Base-by-base conservation (phyloP, 2,888 invertebrate species). In the Ectemnius continuus region DNA sequence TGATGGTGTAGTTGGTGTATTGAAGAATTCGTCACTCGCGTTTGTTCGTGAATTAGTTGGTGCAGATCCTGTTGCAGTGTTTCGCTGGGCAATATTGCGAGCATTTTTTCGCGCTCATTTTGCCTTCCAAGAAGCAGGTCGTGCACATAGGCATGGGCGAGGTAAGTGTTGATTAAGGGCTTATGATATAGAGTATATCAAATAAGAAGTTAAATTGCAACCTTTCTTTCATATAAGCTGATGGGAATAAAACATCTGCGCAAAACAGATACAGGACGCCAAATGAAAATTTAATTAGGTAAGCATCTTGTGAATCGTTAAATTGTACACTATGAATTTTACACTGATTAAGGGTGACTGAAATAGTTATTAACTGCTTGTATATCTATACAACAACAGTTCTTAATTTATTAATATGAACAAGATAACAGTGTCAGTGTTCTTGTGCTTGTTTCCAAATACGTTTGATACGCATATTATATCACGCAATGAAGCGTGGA, bases 21-120 rank as follows among this genome's bases (percentile, higher is more conserved):
- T 99, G 82, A 98, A 98, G 92, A 98, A 97, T 91, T 97, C 97
- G 71, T 97, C 96, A 70, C 94, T 97, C 91, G 96, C 97, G 0
- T 98, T 98, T 91, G 98, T 98, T 4, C 93, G 98, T 56, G 98
- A 98, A 91, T 92, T 99, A 73, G 97, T 98, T 59, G 98, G 98
- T 4, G 96, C 96, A 4, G 97, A 98, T 92, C 97, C 97, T 0
- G 97, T 97, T 0, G 97, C 97, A 1, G 97, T 97, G 28, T 97
- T 97, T 89, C 93, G 98, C 69, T 98, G 98, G 98, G 97, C 97
- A 8, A 97, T 98, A 81, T 94, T 98, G 18, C 92, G 98, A 75
- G 97, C 97, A 0, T 97, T 98, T 92, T 97, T 97, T 91, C 94
- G 97, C 80, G 97, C 97, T 16, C 96, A 97, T 91, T 97, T 97